phyloP scores from a whole-genome alignment of 2,797 vertebrate genomes.

The Myotis pilosus region DNA sequence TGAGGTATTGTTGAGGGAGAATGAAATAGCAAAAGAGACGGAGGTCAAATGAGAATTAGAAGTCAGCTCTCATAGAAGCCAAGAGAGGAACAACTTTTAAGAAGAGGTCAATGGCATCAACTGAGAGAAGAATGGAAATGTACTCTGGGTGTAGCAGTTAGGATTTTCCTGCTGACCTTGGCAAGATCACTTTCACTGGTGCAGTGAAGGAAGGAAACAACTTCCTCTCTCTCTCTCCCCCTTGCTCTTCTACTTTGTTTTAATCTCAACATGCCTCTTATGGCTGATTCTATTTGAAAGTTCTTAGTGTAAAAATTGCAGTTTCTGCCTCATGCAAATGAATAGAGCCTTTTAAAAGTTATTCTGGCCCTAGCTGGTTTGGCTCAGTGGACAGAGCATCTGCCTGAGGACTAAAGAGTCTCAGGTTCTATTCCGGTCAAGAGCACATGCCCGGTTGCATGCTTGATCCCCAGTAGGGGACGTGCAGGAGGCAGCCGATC shows the following conservation, averaged over 20 bases:
- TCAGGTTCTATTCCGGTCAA: neutral
- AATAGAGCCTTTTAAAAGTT: neutral
- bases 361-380: neutral
- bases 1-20: neutral
- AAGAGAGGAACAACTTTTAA: neutral
- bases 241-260: neutral
- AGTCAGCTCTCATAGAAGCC: neutral
- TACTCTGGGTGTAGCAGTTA: neutral
- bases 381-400: neutral
- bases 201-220: neutral
- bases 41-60: neutral
- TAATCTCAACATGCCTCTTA: neutral
- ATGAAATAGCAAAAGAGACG: neutral
- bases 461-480: neutral
- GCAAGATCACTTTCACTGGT: neutral
- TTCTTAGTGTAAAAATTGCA: neutral
- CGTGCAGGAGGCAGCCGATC: neutral
- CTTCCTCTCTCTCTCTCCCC: neutral
- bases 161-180: neutral
- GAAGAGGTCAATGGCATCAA: neutral
- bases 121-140: neutral
- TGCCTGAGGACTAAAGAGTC: neutral
- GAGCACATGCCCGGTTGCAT: neutral
- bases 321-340: conserved; percentile 34
- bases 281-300: neutral